Conservation (phyloP, 2,797 vertebrate species). For the Nyctalus aviator region DNA sequence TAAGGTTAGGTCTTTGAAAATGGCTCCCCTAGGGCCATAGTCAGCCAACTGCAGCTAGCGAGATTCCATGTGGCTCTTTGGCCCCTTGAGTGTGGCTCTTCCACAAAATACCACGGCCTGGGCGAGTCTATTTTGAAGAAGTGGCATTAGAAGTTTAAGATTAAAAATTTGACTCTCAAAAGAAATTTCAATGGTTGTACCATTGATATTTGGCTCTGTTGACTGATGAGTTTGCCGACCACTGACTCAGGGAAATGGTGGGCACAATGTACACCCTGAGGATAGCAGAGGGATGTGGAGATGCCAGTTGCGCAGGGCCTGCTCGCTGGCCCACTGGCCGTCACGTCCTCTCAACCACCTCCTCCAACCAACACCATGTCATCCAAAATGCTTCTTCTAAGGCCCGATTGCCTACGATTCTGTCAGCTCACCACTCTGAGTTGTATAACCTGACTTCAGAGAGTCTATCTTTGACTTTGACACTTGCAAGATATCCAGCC, state of each 20-base stretch:
- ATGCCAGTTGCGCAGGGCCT: background rate
- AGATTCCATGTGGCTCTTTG: no score
- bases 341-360: background rate
- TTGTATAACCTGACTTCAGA: background rate
- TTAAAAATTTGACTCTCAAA: no score
- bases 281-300: background rate
- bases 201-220: no score
- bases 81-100: no score
- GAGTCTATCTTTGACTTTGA: background rate
- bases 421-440: background rate
- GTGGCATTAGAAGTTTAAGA: no score
- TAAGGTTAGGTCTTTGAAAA: background rate
- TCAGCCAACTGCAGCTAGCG: no score
- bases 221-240: no score
- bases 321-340: background rate
- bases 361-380: background rate
- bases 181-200: no score
- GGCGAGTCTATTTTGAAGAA: no score
- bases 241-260: no score
- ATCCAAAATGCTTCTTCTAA: background rate
- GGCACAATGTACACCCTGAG: background rate
- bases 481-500: background rate
- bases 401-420: background rate
- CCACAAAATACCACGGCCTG: no score
- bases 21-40: background rate